These are phyloP conservation scores for Chloroclysta siterata DNA, from an alignment of 2,888 invertebrate species.

Conservation along the genomic window DNA sequence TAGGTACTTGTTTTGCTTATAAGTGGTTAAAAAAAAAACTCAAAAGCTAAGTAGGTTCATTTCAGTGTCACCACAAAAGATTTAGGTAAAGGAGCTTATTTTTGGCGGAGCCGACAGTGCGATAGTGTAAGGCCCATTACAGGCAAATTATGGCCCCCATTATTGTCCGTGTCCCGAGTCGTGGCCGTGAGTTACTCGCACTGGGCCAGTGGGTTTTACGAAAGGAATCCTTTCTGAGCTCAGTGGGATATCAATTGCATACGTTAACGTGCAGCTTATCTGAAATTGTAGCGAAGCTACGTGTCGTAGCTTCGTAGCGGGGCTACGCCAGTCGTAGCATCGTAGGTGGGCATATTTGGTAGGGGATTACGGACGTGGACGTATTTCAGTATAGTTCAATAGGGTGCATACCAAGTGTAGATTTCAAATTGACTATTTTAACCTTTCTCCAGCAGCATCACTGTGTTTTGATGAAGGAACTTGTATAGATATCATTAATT, in stretches of 20 bases:
- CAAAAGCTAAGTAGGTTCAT: slow-evolving; percentile 28
- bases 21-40: no score
- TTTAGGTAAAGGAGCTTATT: slow-evolving; percentile 76
- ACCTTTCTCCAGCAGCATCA: no score
- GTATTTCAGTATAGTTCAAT: background rate
- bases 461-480: no score
- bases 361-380: background rate
- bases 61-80: slow-evolving; percentile 48
- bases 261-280: slow-evolving; percentile 42
- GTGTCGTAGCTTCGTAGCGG: slow-evolving; percentile 11
- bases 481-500: no score
- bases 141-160: slow-evolving; percentile 82
- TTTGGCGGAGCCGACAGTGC: slow-evolving; percentile 79
- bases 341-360: slow-evolving; percentile 5
- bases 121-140: slow-evolving; percentile 75
- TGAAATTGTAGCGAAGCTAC: slow-evolving; percentile 23
- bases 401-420: no score
- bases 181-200: slow-evolving; percentile 72
- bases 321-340: slow-evolving; percentile 2
- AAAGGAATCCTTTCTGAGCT: slow-evolving; percentile 67
- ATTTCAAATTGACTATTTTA: no score
- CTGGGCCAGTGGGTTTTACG: slow-evolving; percentile 78
- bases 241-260: slow-evolving; percentile 46
- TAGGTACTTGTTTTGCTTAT: no score
- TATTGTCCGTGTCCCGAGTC: slow-evolving; percentile 74